phyloP scores from a whole-genome alignment of 2,797 vertebrate genomes.

The Rallus crepitans region DNA sequence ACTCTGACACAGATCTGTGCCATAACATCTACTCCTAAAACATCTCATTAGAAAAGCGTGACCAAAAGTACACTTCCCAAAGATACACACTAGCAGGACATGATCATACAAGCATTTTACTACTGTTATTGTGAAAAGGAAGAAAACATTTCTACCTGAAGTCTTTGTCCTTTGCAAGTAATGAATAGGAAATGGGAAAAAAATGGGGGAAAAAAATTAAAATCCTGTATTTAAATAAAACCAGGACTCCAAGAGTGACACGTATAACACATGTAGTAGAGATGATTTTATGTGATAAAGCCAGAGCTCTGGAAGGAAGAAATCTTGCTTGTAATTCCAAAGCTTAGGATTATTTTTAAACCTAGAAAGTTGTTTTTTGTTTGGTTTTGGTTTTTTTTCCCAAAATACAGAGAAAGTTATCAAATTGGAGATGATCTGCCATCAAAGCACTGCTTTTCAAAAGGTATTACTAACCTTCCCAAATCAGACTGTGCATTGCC shows the following conservation, averaged over 20 bases:
- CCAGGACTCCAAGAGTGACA: neutral
- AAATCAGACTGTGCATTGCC: accelerated
- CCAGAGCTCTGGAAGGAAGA: neutral
- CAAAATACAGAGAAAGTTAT: neutral
- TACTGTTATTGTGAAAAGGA: neutral
- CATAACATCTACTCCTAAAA: neutral
- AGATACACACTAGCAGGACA: neutral
- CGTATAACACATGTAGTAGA: neutral
- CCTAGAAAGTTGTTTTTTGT: neutral
- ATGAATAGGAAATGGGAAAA: constrained; percentile 20
- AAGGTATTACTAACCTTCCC: neutral
- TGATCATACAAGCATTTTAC: neutral
- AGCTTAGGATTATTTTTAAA: neutral
- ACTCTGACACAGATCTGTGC: neutral
- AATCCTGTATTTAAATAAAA: neutral
- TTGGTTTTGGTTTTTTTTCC: neutral
- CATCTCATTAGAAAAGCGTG: neutral
- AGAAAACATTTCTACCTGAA: neutral
- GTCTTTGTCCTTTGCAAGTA: constrained; percentile 27
- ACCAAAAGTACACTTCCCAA: neutral
- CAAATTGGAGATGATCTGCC: neutral
- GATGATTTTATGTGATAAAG: neutral
- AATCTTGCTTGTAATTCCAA: neutral
- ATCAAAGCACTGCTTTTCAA: neutral
- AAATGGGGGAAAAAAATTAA: neutral